A percentile compares a stretch with the other conserved stretches of the same genome.
Evolutionary conservation across 2,113 vertebrate species (phyloP).

Genomic region (Chascanopsetta lugubris): DNA sequence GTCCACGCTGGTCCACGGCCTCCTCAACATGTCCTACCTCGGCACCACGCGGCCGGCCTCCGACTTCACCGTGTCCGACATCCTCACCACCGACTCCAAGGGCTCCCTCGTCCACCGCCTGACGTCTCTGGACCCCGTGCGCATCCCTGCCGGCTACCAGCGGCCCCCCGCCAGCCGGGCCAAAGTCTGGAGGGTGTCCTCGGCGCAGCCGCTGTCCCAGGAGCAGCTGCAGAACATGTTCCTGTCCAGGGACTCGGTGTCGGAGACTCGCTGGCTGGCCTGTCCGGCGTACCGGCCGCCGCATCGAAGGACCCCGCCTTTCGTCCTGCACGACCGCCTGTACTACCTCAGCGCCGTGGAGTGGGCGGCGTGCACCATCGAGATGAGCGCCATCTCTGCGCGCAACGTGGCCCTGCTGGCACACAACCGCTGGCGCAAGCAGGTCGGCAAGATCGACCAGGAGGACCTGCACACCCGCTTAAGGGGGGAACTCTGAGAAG

Average conservation of each 20-base stretch:
- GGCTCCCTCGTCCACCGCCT: constrained; percentile 82
- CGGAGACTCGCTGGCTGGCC: constrained; percentile 85
- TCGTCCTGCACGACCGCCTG: constrained; percentile 87
- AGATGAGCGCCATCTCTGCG: constrained; percentile 90
- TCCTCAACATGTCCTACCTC: constrained; percentile 87
- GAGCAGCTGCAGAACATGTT: constrained; percentile 85
- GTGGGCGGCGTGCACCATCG: constrained; percentile 90
- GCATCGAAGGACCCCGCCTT: constrained; percentile 80
- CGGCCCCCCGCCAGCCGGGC: constrained; percentile 40
- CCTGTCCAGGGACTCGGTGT: constrained; percentile 81
- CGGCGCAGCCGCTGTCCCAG: constrained; percentile 77
- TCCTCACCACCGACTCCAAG: constrained; percentile 85
- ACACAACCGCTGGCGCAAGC: constrained; percentile 88
- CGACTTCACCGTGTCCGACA: constrained; percentile 67
- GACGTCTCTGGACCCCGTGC: constrained; percentile 75
- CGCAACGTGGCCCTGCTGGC: constrained; percentile 89
- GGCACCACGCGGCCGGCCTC: constrained; percentile 67
- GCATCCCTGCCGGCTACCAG: constrained; percentile 35
- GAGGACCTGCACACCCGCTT: constrained; percentile 88
- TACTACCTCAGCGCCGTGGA: constrained; percentile 92
- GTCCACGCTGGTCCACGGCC: constrained; percentile 86
- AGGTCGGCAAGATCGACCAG: constrained; percentile 83
- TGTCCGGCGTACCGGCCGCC: constrained; percentile 84
- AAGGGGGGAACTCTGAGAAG: constrained; percentile 86
- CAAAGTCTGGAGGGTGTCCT: constrained; percentile 90